Evolutionary conservation across 2,113 vertebrate species (phyloP).

Genomic region (Caranx ignobilis): DNA sequence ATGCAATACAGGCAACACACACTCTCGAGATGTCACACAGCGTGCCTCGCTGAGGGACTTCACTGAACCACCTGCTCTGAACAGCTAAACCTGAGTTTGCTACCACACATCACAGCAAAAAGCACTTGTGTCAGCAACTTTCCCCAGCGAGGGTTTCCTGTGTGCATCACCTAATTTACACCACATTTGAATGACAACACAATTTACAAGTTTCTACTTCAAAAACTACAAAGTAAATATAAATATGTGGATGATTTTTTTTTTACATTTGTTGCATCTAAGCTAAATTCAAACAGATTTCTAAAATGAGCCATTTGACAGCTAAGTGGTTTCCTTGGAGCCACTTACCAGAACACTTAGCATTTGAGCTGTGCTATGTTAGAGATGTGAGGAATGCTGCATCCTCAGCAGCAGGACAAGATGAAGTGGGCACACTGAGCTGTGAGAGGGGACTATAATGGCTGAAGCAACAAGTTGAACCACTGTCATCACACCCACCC

Average conservation of each 20-base stretch:
- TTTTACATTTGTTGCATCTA: background rate
- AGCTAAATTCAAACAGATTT: conserved; percentile 6
- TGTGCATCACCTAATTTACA: conserved; percentile 36
- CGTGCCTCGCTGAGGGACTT: conserved; percentile 31
- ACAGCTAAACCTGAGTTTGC: conserved; percentile 30
- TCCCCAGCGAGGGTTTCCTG: conserved; percentile 23
- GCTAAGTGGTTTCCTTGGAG: conserved; percentile 32
- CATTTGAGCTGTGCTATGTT: conserved; percentile 3
- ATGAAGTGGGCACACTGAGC: conserved; percentile 38
- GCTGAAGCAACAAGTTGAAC: conserved; percentile 72
- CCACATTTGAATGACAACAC: conserved; percentile 32
- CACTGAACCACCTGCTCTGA: conserved; percentile 36
- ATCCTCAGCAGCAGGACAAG: conserved; percentile 46
- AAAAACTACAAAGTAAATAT: conserved; percentile 18
- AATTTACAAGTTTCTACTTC: background rate
- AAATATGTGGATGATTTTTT: conserved; percentile 6
- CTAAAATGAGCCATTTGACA: conserved; percentile 37
- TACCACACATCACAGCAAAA: conserved; percentile 34
- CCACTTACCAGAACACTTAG: conserved; percentile 10
- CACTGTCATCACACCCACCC: conserved; percentile 68
- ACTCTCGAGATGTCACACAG: conserved; percentile 9
- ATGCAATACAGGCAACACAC: conserved; percentile 22
- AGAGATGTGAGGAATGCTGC: conserved; percentile 42
- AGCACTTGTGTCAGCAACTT: conserved; percentile 57
- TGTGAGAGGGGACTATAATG: conserved; percentile 26